A percentile compares a stretch with the other conserved stretches of the same genome.
Evolutionary conservation across 1,140 invertebrate species (phyloP).

Genomic region (Gonatopus flavifemur): DNA sequence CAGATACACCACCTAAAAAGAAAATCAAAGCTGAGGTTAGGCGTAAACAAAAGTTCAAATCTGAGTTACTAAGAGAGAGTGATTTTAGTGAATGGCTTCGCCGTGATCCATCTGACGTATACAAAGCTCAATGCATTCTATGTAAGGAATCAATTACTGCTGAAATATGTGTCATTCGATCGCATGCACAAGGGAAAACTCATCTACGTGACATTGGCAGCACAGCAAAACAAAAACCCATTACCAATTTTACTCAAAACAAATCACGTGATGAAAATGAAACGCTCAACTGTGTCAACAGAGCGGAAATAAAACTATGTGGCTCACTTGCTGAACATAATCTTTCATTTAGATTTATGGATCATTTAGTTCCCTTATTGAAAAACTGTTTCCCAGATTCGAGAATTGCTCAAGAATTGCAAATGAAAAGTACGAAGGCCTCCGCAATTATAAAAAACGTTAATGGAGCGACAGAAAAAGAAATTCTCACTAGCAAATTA

Average conservation of each 20-base stretch:
- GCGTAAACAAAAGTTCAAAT: conserved; percentile 12
- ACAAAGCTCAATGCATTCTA: conserved; percentile 8
- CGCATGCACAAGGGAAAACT: conserved; percentile 1
- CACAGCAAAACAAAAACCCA: background rate
- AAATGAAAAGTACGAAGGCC: conserved; percentile 16
- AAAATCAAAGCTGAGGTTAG: background rate
- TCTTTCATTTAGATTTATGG: conserved; percentile 4
- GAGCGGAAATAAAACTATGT: conserved; percentile 18
- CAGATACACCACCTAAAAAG: background rate
- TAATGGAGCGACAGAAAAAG: conserved; percentile 21
- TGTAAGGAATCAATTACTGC: conserved; percentile 4
- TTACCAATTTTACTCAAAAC: background rate
- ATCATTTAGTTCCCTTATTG: conserved; percentile 10
- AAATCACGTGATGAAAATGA: background rate
- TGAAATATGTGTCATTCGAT: conserved; percentile 4
- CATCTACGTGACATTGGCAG: background rate
- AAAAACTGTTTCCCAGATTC: conserved; percentile 21
- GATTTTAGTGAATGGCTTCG: conserved; percentile 4
- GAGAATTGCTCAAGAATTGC: conserved; percentile 11
- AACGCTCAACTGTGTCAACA: conserved; percentile 3
- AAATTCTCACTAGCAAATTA: conserved; percentile 15
- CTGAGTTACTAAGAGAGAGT: conserved; percentile 1
- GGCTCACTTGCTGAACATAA: conserved; percentile 17
- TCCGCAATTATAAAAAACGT: conserved; percentile 26
- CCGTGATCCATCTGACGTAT: background rate